Evolutionary conservation across 2,113 vertebrate species (phyloP).

Genomic region (Nymphicus hollandicus): DNA sequence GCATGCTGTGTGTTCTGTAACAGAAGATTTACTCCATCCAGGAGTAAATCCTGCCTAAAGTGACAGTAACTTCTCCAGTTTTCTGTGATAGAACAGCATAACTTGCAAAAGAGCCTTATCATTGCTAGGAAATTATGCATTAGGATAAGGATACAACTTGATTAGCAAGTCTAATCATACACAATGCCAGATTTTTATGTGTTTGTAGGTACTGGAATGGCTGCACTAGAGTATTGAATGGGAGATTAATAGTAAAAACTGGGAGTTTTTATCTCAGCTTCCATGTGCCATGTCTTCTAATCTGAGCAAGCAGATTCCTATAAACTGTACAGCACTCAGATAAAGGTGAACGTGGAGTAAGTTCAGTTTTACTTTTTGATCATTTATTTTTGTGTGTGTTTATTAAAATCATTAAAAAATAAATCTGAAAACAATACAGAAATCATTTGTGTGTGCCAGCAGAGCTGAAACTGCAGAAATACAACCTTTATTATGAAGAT

Average conservation of each 20-base stretch:
- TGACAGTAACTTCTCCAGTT: background rate
- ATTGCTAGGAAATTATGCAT: background rate
- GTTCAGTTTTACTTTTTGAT: background rate
- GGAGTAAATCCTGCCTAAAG: background rate
- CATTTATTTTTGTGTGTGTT: background rate
- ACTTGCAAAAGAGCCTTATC: background rate
- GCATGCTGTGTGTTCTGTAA: background rate
- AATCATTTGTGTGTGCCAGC: background rate
- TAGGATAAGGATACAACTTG: background rate
- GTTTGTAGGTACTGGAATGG: background rate
- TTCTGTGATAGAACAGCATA: background rate
- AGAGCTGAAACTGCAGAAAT: background rate
- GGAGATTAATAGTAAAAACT: background rate
- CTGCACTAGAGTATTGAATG: background rate
- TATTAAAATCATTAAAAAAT: background rate
- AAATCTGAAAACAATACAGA: background rate
- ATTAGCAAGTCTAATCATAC: constrained; percentile 11
- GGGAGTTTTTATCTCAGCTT: background rate
- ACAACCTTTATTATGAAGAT: background rate
- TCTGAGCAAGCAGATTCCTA: background rate
- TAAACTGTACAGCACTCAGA: background rate
- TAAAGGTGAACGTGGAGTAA: background rate
- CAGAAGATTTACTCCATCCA: background rate
- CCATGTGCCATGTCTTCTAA: background rate
- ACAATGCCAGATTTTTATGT: background rate